Percentiles rank a stretch among this genome's conserved stretches.
These are phyloP conservation scores for Ophion slaviceki DNA, from an alignment of 2,888 invertebrate species.

Conservation along the genomic window DNA sequence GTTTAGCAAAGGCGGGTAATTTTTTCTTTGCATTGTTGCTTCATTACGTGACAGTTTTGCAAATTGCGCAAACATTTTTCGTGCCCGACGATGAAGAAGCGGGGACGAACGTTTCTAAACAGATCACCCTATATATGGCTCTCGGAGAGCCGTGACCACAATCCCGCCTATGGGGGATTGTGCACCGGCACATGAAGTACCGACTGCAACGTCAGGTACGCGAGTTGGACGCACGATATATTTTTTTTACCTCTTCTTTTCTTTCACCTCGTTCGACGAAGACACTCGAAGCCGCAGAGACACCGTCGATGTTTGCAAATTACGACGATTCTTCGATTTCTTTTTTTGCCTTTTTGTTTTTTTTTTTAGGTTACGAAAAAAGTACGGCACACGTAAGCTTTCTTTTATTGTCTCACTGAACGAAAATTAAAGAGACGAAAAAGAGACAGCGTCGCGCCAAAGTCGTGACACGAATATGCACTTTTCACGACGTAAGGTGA, in stretches of 20 bases:
- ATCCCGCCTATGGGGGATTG: slow-evolving; percentile 51
- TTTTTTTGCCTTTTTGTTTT: not conserved
- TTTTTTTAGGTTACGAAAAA: slow-evolving; percentile 17
- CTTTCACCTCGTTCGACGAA: not conserved
- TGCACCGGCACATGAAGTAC: slow-evolving; percentile 5
- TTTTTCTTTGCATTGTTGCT: no score
- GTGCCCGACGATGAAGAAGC: no score
- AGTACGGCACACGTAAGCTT: not conserved
- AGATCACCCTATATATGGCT: slow-evolving; percentile 64
- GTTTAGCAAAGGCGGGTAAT: no score
- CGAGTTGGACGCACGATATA: slow-evolving; percentile 56
- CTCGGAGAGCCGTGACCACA: slow-evolving; percentile 58
- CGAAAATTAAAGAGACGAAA: not conserved
- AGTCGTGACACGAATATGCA: slow-evolving; percentile 32
- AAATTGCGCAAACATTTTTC: no score
- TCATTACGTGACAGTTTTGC: no score
- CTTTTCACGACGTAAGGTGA: not conserved
- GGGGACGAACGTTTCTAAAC: slow-evolving; percentile 20
- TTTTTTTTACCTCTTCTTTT: slow-evolving; percentile 43
- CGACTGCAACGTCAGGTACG: slow-evolving; percentile 20
- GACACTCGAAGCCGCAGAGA: not conserved
- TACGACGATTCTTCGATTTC: slow-evolving; percentile 12
- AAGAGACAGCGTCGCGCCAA: not conserved
- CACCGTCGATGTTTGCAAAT: slow-evolving; percentile 3
- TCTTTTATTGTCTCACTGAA: slow-evolving; percentile 10